Base-by-base conservation (phyloP, 2,888 invertebrate genomes). In the Hypena proboscidalis region DNA sequence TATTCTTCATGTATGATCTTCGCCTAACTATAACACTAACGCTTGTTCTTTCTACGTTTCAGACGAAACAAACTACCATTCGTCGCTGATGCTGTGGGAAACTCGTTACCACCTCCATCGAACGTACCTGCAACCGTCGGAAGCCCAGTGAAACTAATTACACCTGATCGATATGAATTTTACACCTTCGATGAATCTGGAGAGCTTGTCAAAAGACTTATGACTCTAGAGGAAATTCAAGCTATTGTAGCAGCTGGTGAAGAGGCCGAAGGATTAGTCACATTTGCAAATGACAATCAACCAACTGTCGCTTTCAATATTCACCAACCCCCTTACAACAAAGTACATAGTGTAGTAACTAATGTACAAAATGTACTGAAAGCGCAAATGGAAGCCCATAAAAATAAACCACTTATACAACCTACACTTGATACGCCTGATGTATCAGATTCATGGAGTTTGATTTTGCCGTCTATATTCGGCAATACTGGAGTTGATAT, bases 101-200 rank as follows among this genome's bases (percentile, higher is more conserved):
- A 93, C 61, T 93, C 94, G 13, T 80, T 94, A 33, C 92, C 93
- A n/a, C 94, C 93, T 67, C 95, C 94, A 30, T 90, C 92, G 30
- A 89, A 77, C 49, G 82, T 82, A 27, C 93, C 93, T 26, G 87
- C 93, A 3, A 92, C 94, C 51, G 92, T 95, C 1, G 95, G 95
- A n/a, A 96, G 96, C 49, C 97, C 97, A 0, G 95, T 95, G 0
- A 94, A 94, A 65, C 89, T 97, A 0, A 83, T 97, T 3, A 95
- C 95, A 56, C 97, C 97, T 1, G 97, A 97, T 74, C 92, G 95
- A 71, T 97, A 97, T 77, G 96, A 97, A 74, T 97, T 97, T 79
- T 97, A 96, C 75, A 96, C 97, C 0, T 96, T 97, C 68, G 95
- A 97, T 69, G 95, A 96, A 68, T 94, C 94, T 40, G 97, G 97